Base-by-base conservation (phyloP, 2,797 vertebrate genomes). In the Scleropages formosus region DNA sequence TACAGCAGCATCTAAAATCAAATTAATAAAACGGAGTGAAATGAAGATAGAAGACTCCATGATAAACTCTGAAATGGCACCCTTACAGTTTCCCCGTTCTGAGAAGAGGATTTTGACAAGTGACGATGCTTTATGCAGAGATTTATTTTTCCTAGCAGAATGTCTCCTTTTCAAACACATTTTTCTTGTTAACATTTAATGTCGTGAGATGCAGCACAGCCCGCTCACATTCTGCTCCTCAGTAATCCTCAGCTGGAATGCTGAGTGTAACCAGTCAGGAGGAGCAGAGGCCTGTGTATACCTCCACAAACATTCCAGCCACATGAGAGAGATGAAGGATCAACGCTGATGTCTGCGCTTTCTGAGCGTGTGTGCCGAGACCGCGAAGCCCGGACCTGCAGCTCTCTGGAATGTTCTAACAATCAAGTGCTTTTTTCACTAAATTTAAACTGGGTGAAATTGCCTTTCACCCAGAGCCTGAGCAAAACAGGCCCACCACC, bases 321-420 rank as follows among this genome's bases (percentile, higher is more conserved):
- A 9, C 53, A 60, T 16, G 8, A 47, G 20, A 24, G 73, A 56
- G 44, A 16, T 26, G 47, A 60, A 22, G 58, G 51, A 59, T 80
- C 84, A 84, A 85, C 60, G 27, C 9, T 24, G 82, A 69, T 61
- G 83, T 84, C 80, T 84, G 78, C 78, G 70, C 80, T 84, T 82
- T 61, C 62, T 72, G 73, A 64, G 77, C 85, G 79, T 85, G 84
- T 86, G 59, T 75, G 77, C 20, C 76, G 79, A 79, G 80, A 80
- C 84, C 85, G 84, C 72, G 18, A 16, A 8, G 90, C 84, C 86
- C 88, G 87, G 88, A 88, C 88, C 83, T 85, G 89, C 84, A 84
- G 78, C 76, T 63, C 85, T 80, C 86, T 87, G 62, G 82, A 88
- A 86, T 87, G 24, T 64, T 80, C 76, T 73, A 78, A 83, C 84